Percentiles rank a stretch among this genome's conserved stretches.
These are phyloP conservation scores for Acropora yongei DNA, from an alignment of 64 coral and sea anemone genomes.

Conservation along the genomic window DNA sequence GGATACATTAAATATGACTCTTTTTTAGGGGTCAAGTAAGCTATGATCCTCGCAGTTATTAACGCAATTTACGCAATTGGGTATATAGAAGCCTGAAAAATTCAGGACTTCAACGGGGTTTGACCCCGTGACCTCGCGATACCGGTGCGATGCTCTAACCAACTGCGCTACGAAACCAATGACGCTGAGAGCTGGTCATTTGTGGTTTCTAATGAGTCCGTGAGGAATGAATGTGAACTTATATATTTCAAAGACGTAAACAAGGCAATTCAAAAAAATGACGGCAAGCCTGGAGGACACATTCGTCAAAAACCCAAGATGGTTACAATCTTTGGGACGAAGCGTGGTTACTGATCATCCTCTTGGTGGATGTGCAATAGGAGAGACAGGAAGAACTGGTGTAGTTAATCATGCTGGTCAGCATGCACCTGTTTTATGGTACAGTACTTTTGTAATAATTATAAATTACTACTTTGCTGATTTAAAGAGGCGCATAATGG, in stretches of 20 bases:
- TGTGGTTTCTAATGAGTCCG: no score
- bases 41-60: no score
- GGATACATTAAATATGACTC: no score
- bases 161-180: no score
- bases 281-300: slow-evolving; percentile 11
- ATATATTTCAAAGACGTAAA: slow-evolving; percentile 29
- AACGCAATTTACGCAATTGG: no score
- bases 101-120: no score
- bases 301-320: slow-evolving; percentile 57
- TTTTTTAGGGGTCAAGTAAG: no score
- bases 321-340: slow-evolving; percentile 24
- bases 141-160: no score
- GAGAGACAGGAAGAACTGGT: slow-evolving; percentile 25
- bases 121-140: no score
- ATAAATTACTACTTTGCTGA: slow-evolving; percentile 8
- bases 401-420: slow-evolving; percentile 61
- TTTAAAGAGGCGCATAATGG: slow-evolving; percentile 50
- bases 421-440: slow-evolving; percentile 35
- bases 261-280: slow-evolving; percentile 34
- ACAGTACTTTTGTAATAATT: not conserved
- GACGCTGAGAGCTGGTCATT: no score
- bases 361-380: slow-evolving; percentile 55
- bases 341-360: slow-evolving; percentile 41
- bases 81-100: no score
- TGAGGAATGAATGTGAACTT: no score